These are phyloP conservation scores for Philaethria dido DNA, from an alignment of 2,888 invertebrate species.

Conservation along the genomic window DNA sequence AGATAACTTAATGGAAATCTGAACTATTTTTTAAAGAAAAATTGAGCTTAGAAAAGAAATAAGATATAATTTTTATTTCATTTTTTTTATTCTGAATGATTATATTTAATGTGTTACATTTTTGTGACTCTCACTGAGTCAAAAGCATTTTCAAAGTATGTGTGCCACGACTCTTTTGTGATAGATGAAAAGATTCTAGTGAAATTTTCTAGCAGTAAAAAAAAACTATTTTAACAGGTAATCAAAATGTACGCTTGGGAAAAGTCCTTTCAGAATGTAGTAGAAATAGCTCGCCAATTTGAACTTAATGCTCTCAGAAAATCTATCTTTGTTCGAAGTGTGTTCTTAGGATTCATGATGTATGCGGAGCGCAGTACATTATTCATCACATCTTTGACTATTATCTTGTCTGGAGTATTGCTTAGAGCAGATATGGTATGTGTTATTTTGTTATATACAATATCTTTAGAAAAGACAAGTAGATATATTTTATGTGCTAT, in stretches of 20 bases:
- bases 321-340: conserved; percentile 86
- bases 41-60: too few relatives aligned
- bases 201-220: conserved; percentile 86
- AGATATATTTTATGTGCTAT: too few relatives aligned
- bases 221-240: conserved; percentile 75
- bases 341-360: conserved; percentile 88
- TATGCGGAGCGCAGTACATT: conserved; percentile 89
- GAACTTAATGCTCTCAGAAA: conserved; percentile 83
- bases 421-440: conserved; percentile 68
- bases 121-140: too few relatives aligned
- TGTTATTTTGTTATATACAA: too few relatives aligned
- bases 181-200: background rate
- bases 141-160: too few relatives aligned
- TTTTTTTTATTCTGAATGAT: too few relatives aligned
- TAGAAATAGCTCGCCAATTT: conserved; percentile 82
- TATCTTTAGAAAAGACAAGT: too few relatives aligned
- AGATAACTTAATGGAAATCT: background rate
- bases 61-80: too few relatives aligned
- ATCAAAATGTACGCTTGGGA: conserved; percentile 99
- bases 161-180: background rate
- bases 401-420: conserved; percentile 63
- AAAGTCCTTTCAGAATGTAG: conserved; percentile 89
- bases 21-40: too few relatives aligned
- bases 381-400: conserved; percentile 83
- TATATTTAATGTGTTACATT: too few relatives aligned